Evolutionary conservation across 1,140 invertebrate genomes (phyloP).

Genomic region (Aethina tumida): DNA sequence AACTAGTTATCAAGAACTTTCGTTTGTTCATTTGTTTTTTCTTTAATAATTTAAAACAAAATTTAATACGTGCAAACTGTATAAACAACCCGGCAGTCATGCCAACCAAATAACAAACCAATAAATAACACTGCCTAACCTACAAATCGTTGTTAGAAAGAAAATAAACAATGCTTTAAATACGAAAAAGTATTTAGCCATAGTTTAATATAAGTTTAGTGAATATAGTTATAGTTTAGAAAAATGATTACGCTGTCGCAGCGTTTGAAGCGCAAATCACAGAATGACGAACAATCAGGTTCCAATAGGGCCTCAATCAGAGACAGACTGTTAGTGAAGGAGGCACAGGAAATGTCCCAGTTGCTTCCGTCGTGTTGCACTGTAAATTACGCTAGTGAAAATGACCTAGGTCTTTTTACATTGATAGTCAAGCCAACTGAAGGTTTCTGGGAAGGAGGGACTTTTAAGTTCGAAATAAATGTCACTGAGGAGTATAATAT

Average conservation of each 20-base stretch:
- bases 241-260: constrained; percentile 71
- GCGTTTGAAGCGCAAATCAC: constrained; percentile 58
- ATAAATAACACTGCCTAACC: too few relatives aligned
- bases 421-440: constrained; percentile 76
- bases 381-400: constrained; percentile 70
- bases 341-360: constrained; percentile 86
- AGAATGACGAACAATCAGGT: constrained; percentile 35
- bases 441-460: constrained; percentile 80
- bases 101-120: too few relatives aligned
- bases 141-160: too few relatives aligned
- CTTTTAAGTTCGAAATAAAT: constrained; percentile 74
- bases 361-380: constrained; percentile 71
- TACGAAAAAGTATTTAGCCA: too few relatives aligned
- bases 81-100: too few relatives aligned
- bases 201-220: too few relatives aligned
- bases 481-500: constrained; percentile 95
- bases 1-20: too few relatives aligned
- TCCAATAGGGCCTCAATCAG: constrained; percentile 65
- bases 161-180: too few relatives aligned
- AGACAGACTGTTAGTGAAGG: constrained; percentile 76
- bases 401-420: constrained; percentile 71
- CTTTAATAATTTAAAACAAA: too few relatives aligned
- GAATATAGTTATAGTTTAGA: constrained; percentile 1
- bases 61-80: too few relatives aligned
- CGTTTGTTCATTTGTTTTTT: too few relatives aligned